Percentiles rank a stretch among this genome's conserved stretches.
These are phyloP conservation scores for Chromobotia macracanthus DNA, from an alignment of 2,797 vertebrate species.

Conservation along the genomic window DNA sequence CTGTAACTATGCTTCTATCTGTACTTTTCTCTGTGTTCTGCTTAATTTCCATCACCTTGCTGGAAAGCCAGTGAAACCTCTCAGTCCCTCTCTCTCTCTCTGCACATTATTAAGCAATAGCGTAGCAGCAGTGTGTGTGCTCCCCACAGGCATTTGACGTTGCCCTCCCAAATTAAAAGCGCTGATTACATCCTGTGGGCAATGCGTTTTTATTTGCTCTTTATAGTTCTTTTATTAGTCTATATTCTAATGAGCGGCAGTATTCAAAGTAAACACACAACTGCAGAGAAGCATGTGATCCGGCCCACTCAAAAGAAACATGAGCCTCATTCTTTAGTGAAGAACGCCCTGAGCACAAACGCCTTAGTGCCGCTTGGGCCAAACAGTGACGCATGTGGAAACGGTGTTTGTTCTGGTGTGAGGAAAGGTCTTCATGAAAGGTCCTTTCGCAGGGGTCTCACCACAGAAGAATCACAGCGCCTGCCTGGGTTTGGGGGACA, in stretches of 20 bases:
- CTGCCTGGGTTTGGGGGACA: conserved; percentile 47
- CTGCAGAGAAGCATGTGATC: conserved; percentile 17
- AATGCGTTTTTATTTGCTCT: conserved; percentile 63
- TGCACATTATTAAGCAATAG: conserved; percentile 69
- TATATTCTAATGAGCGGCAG: conserved; percentile 59
- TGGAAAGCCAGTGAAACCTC: conserved; percentile 19
- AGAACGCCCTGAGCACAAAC: conserved; percentile 7
- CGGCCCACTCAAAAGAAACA: conserved; percentile 7
- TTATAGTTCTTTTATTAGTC: conserved; percentile 62
- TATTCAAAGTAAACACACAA: conserved; percentile 42
- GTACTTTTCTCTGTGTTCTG: conserved; percentile 12
- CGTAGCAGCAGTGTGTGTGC: conserved; percentile 62
- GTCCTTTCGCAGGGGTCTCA: conserved; percentile 42
- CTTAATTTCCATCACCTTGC: conserved; percentile 29
- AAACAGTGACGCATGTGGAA: conserved; percentile 22
- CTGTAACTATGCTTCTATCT: not conserved
- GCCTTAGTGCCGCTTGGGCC: conserved; percentile 1
- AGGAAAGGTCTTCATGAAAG: conserved; percentile 18
- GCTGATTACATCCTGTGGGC: conserved; percentile 64
- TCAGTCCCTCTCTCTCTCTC: conserved; percentile 48
- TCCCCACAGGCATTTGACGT: conserved; percentile 64
- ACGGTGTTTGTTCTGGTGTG: not conserved
- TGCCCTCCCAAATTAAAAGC: conserved; percentile 70
- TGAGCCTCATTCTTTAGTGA: not conserved
- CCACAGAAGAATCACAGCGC: conserved; percentile 59